A percentile compares a stretch with the other conserved stretches of the same genome.
phyloP scores from a whole-genome alignment of 2,888 invertebrate species.

The Papilio protenor region DNA sequence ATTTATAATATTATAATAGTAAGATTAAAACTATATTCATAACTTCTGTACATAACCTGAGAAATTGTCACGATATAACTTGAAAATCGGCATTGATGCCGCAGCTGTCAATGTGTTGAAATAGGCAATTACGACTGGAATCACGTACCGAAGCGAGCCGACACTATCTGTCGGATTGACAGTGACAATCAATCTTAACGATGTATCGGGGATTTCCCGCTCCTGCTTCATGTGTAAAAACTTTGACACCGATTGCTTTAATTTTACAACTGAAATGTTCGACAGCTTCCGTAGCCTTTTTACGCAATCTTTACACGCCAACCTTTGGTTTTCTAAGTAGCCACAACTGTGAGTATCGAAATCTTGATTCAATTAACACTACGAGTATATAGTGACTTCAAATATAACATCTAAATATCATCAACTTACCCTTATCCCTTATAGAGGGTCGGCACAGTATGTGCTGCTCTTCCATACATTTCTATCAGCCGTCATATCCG shows the following conservation, averaged over 20 bases:
- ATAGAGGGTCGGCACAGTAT: too few species aligned
- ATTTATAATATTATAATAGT: too few species aligned
- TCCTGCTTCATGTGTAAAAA: constrained; percentile 24
- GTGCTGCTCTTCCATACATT: too few species aligned
- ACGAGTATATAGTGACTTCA: too few species aligned
- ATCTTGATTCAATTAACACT: not conserved
- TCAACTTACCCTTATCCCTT: too few species aligned
- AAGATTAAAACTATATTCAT: not conserved
- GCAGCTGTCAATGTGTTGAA: constrained; percentile 68
- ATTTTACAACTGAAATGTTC: constrained; percentile 6
- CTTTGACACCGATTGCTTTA: constrained; percentile 8
- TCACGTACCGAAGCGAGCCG: constrained; percentile 81
- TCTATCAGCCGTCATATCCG: too few species aligned
- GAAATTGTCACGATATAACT: constrained; percentile 29
- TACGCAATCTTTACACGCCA: too few species aligned
- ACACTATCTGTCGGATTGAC: constrained; percentile 66
- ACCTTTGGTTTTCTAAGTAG: not conserved
- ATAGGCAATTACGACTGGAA: constrained; percentile 76
- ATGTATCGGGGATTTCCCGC: constrained; percentile 49
- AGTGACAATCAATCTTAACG: constrained; percentile 66
- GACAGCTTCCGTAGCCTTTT: not conserved
- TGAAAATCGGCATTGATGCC: constrained; percentile 46
- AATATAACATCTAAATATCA: too few species aligned
- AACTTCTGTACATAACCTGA: not conserved
- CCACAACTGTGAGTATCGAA: not conserved